A percentile compares a stretch with the other conserved stretches of the same genome.
Conservation (phyloP, 2,113 vertebrate species). For the Xenopus borealis region DNA sequence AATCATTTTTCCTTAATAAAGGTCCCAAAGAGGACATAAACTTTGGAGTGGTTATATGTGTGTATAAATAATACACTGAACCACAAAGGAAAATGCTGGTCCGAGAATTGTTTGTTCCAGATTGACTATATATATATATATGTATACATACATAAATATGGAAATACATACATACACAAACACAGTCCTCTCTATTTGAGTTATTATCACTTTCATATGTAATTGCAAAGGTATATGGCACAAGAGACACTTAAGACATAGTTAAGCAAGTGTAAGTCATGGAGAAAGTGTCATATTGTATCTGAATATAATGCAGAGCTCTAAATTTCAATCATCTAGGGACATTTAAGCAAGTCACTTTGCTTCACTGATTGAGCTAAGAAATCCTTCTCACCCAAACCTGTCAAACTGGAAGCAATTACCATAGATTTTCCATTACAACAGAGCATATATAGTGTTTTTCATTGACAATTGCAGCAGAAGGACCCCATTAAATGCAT, state of each 20-base stretch:
- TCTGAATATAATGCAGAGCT: neutral
- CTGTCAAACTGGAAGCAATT: slow-evolving; percentile 7
- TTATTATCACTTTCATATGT: neutral
- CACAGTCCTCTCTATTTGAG: neutral
- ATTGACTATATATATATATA: too few species aligned
- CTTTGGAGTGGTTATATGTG: too few species aligned
- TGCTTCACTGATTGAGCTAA: neutral
- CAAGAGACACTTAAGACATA: neutral
- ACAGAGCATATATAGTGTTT: neutral
- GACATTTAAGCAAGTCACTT: slow-evolving; percentile 3
- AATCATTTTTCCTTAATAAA: too few species aligned
- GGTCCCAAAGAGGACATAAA: too few species aligned
- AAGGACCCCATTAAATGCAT: neutral
- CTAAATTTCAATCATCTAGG: slow-evolving; percentile 1
- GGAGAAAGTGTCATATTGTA: neutral
- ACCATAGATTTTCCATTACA: slow-evolving; percentile 5
- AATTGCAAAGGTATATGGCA: neutral
- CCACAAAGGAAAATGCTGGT: too few species aligned
- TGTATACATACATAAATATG: too few species aligned
- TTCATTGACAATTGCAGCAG: neutral
- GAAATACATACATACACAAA: too few species aligned
- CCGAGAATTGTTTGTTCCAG: too few species aligned
- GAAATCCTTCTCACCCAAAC: neutral
- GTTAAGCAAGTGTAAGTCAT: slow-evolving; percentile 2
- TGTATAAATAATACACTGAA: too few species aligned